Base-by-base conservation (phyloP, 2,888 invertebrate species). In the Cheilosia scutellata region DNA sequence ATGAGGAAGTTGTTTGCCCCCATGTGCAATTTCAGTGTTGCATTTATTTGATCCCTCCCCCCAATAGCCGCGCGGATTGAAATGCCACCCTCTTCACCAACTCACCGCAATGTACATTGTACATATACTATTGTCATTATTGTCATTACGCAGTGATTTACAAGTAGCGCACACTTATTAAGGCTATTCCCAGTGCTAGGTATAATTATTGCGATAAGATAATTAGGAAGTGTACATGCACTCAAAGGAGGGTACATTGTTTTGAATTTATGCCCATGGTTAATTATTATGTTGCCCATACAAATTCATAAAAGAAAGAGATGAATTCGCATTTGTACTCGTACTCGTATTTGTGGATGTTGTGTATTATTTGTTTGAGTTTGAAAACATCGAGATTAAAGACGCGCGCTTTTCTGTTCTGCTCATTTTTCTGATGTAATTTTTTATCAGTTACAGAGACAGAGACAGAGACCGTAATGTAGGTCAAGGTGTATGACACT, bases 151-250 rank as follows among this genome's bases (percentile, higher is more conserved):
- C 49, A 60, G 31, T 53, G 47, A 53, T 62, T 62, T 55, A 55
- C 77, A 70, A 70, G 68, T 11, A 20, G 29, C 58, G 53, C 11
- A 53, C 53, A 37, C 62, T 77, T 33, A 77, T 77, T 77, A 77
- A 62, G 77, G 68, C 68, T 77, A 70, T 68, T 29, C 29, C 60
- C 63, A 53, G 70, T 42, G 31, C 57, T 53, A 62, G 70, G 84
- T 84, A 72, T 82, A 82, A 86, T 86, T 86, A 86, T 82, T 77
- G 66, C 66, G 72, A 86, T 86, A 86, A 86, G 86, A 82, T 86
- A 86, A 86, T 86, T 82, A 86, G 86, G 86, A 86, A 86, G 82
- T 76, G 86, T 86, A 76, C 80, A 82, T 86, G 80, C 53, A 82
- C 86, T 82, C 80, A 62, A 72, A 86, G 63, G 51, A 77, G 79